A percentile compares a stretch with the other conserved stretches of the same genome.
Evolutionary conservation across 2,797 vertebrate genomes (phyloP).

Genomic region (Chrysocyon brachyurus): DNA sequence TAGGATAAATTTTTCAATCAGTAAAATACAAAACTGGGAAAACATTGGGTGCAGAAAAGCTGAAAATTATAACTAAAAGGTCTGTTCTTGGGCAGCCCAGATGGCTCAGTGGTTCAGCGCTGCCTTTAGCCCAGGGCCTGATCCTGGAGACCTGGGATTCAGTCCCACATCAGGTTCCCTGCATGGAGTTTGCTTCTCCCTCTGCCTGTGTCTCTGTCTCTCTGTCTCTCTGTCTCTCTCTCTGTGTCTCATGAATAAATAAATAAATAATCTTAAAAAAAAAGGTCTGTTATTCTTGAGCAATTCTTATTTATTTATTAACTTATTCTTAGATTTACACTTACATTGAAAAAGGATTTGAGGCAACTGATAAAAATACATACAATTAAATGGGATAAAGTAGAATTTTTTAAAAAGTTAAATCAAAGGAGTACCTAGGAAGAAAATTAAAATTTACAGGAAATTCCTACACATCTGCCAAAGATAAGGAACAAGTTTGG

Average conservation of each 20-base stretch:
- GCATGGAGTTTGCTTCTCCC: too few relatives aligned
- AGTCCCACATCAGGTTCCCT: too few relatives aligned
- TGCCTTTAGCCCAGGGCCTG: too few relatives aligned
- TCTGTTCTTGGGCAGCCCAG: not conserved
- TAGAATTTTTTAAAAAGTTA: not conserved
- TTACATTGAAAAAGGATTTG: not conserved
- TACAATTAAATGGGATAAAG: not conserved
- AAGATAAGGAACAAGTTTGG: not conserved
- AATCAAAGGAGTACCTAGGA: not conserved
- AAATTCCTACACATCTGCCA: not conserved
- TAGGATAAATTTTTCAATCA: not conserved
- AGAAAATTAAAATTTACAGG: not conserved
- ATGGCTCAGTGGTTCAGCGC: too few relatives aligned
- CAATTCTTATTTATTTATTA: not conserved
- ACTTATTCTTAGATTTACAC: not conserved
- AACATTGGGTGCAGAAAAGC: not conserved
- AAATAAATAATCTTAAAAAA: too few relatives aligned
- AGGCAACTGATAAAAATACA: not conserved
- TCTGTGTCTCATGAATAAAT: too few relatives aligned
- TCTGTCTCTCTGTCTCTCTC: too few relatives aligned
- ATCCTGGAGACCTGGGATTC: too few relatives aligned
- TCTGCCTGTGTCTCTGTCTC: too few relatives aligned
- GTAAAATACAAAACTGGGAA: not conserved
- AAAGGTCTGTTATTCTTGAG: not conserved
- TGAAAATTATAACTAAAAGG: not conserved